Evolutionary conservation across 2,888 invertebrate genomes (phyloP).

Genomic region (Tetropium fuscum): DNA sequence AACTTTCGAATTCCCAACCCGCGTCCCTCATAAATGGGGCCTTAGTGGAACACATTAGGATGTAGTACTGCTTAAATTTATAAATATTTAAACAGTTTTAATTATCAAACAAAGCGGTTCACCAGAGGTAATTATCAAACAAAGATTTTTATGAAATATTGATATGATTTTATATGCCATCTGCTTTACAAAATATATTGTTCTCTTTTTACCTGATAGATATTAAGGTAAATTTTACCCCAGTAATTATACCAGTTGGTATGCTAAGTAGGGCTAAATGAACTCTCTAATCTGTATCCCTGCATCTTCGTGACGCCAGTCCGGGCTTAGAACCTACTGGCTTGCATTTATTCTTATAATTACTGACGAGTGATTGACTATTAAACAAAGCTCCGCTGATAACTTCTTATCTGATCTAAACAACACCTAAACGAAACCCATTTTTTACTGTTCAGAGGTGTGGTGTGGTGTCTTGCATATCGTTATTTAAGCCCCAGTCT

Average conservation of each 20-base stretch:
- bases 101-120: no score
- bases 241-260: conserved; percentile 14
- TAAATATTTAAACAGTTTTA: no score
- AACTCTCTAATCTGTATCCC: conserved; percentile 12
- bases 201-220: no score
- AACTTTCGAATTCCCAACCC: no score
- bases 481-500: conserved; percentile 20
- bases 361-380: conserved; percentile 40
- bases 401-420: conserved; percentile 43
- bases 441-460: conserved; percentile 36
- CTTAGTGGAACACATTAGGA: no score
- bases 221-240: conserved; percentile 1
- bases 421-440: conserved; percentile 39
- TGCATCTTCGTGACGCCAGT: conserved; percentile 18
- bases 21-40: no score
- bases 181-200: no score
- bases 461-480: conserved; percentile 23
- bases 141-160: no score
- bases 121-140: no score
- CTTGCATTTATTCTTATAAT: conserved; percentile 44
- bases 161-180: no score
- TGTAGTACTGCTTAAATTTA: no score
- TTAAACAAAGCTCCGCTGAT: conserved; percentile 42
- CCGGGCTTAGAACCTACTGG: conserved; percentile 23
- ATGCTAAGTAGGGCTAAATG: conserved; percentile 16